Evolutionary conservation across 2,113 vertebrate genomes (phyloP).

Genomic region (Zosterops lateralis): DNA sequence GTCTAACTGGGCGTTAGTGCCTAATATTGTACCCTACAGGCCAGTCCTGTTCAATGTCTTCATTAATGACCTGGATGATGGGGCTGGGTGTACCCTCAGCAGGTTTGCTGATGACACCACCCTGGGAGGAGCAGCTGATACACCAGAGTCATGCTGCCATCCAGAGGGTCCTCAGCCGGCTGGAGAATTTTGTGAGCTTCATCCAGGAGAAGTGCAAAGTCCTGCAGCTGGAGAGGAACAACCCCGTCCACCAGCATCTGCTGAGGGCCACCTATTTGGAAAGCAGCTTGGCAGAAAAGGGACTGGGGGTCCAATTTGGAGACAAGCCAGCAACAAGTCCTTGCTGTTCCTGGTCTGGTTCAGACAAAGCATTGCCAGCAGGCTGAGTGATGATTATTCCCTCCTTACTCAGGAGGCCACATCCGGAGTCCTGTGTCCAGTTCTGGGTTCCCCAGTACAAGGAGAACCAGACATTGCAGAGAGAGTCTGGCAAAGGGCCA

Average conservation of each 20-base stretch:
- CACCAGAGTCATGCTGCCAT: neutral
- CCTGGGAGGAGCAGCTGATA: neutral
- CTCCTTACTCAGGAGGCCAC: neutral
- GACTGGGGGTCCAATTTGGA: rapidly evolving
- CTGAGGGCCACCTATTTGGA: neutral
- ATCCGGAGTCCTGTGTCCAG: neutral
- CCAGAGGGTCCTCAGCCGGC: neutral
- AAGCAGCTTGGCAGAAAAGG: neutral
- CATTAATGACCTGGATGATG: neutral
- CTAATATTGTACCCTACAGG: neutral
- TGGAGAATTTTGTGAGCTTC: neutral
- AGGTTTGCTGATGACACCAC: neutral
- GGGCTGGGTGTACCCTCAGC: neutral
- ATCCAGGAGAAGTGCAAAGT: neutral
- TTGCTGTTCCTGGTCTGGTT: rapidly evolving
- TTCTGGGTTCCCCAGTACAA: neutral
- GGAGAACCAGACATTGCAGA: neutral
- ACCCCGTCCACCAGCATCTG: rapidly evolving
- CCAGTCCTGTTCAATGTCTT: neutral
- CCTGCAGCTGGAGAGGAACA: neutral
- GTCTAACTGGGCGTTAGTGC: neutral
- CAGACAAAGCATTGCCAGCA: neutral
- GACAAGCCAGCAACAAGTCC: neutral
- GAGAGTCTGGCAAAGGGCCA: neutral
- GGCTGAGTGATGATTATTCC: neutral